Evolutionary conservation across 1,140 invertebrate species (phyloP).

Genomic region (Atta cephalotes): DNA sequence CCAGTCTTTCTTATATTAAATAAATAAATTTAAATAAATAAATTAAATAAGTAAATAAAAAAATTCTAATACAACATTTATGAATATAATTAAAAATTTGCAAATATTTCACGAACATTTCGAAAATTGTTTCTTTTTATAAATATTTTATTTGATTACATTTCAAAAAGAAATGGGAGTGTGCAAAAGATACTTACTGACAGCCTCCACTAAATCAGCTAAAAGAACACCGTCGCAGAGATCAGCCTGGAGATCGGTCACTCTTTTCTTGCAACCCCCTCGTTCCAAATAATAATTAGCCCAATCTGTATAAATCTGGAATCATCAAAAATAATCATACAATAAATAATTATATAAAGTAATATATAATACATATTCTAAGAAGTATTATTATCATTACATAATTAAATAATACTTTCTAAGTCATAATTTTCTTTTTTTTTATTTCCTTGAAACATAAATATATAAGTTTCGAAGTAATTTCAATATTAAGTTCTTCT

Average conservation of each 20-base stretch:
- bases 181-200: conserved; percentile 90
- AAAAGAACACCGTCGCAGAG: conserved; percentile 96
- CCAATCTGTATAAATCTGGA: conserved; percentile 98
- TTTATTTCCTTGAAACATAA: not conserved
- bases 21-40: not conserved
- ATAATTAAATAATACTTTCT: not conserved
- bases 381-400: not conserved
- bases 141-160: not conserved
- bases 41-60: not conserved
- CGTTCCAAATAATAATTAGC: conserved; percentile 98
- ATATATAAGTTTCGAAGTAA: not conserved
- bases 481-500: not conserved
- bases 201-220: conserved; percentile 97
- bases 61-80: not conserved
- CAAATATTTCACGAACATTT: not conserved
- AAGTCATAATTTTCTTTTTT: not conserved
- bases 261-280: conserved; percentile 93
- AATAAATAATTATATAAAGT: not conserved
- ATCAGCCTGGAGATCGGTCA: conserved; percentile 94
- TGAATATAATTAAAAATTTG: not conserved
- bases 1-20: not conserved
- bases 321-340: not conserved
- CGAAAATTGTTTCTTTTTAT: not conserved
- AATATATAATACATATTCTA: no score
- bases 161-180: not conserved